Percentiles rank a stretch among this genome's conserved stretches.
Conservation (phyloP, 2,113 vertebrate genomes). For the Connochaetes taurinus region DNA sequence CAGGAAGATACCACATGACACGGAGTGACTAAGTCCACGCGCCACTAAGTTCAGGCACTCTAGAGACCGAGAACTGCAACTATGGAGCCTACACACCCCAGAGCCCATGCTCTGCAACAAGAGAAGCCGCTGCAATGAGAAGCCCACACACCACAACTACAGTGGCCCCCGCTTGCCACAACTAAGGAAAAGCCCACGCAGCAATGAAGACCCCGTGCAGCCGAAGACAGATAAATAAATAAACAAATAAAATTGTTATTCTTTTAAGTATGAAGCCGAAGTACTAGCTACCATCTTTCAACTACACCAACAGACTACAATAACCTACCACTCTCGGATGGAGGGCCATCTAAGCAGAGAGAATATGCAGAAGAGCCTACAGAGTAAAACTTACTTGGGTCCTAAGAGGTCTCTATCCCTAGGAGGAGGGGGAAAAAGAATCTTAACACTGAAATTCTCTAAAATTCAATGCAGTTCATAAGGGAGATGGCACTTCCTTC, state of each 20-base stretch:
- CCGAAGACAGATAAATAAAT: not conserved
- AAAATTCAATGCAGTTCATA: not conserved
- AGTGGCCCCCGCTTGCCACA: not conserved
- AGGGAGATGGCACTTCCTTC: not conserved
- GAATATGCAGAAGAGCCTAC: not conserved
- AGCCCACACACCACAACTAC: not conserved
- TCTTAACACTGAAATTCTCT: not conserved
- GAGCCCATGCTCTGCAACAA: not conserved
- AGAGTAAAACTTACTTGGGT: not conserved
- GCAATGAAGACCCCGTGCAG: not conserved
- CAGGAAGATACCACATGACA: not conserved
- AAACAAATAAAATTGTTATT: not conserved
- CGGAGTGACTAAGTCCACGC: not conserved
- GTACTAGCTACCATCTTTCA: not conserved
- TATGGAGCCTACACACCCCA: not conserved
- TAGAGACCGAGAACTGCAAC: not conserved
- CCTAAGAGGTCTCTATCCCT: not conserved
- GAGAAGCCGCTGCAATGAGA: not conserved
- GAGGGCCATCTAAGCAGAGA: not conserved
- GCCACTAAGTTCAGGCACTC: not conserved
- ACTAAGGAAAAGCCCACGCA: not conserved
- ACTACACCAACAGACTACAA: not conserved
- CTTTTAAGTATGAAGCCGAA: not conserved
- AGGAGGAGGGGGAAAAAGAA: not conserved
- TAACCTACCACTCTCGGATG: not conserved